Percentiles rank a stretch among this genome's conserved stretches.
These are phyloP conservation scores for Hyposoter didymator DNA, from an alignment of 2,888 invertebrate genomes.

Conservation along the genomic window DNA sequence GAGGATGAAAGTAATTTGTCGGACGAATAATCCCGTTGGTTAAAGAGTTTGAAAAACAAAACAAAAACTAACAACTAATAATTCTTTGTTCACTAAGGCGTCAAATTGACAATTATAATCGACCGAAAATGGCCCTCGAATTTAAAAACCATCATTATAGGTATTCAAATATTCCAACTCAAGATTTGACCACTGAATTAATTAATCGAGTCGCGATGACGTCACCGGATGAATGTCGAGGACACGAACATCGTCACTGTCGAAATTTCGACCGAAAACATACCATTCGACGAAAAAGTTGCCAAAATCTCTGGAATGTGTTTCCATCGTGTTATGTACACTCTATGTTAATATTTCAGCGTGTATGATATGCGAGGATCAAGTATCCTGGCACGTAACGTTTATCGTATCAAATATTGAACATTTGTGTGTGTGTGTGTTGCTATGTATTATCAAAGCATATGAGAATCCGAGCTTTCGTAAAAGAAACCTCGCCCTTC, in stretches of 20 bases:
- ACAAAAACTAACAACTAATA: neutral
- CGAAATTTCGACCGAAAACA: too few species aligned
- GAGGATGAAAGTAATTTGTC: slow-evolving; percentile 8
- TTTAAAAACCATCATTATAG: neutral
- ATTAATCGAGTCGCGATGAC: too few species aligned
- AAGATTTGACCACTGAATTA: too few species aligned
- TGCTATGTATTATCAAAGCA: slow-evolving; percentile 14
- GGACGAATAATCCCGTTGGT: slow-evolving; percentile 6
- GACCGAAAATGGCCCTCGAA: neutral
- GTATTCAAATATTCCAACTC: too few species aligned
- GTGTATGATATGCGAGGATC: slow-evolving; percentile 3
- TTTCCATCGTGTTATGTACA: neutral
- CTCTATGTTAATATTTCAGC: neutral
- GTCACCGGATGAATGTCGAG: too few species aligned
- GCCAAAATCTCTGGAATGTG: neutral
- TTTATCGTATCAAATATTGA: neutral
- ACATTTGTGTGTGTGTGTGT: neutral
- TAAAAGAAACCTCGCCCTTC: slow-evolving; percentile 54
- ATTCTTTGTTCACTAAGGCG: neutral
- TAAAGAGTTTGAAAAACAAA: neutral
- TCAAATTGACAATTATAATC: neutral
- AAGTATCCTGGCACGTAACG: slow-evolving; percentile 18
- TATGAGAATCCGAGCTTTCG: slow-evolving; percentile 47
- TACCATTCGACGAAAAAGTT: too few species aligned
- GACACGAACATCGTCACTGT: too few species aligned